A percentile compares a stretch with the other conserved stretches of the same genome.
These are phyloP conservation scores for Nyctibius bracteatus DNA, from an alignment of 2,113 vertebrate genomes.

Conservation along the genomic window DNA sequence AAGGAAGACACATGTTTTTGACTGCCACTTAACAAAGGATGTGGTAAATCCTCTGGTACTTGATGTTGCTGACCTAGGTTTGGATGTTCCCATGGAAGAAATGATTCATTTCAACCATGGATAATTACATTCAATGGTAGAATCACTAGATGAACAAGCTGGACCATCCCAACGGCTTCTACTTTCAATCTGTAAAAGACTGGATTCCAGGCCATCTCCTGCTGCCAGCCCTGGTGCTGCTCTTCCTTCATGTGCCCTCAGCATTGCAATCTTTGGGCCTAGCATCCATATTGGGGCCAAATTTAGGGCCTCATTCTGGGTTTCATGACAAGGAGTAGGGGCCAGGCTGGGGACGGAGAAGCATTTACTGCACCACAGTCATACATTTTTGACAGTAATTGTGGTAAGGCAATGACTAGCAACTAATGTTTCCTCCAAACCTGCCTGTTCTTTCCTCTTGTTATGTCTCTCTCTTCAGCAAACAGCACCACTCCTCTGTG, in stretches of 20 bases:
- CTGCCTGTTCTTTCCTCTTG: neutral
- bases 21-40: neutral
- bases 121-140: neutral
- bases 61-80: neutral
- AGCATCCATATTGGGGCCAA: neutral
- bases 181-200: neutral
- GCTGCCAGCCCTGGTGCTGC: neutral
- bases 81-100: neutral
- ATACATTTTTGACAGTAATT: neutral
- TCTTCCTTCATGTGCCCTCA: neutral
- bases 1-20: neutral
- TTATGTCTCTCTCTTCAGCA: neutral
- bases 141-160: neutral
- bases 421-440: neutral
- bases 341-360: neutral
- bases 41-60: neutral
- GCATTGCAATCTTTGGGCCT: neutral
- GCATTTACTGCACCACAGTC: neutral
- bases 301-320: neutral
- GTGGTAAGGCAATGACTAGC: neutral
- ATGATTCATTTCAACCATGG: neutral
- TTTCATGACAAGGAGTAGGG: neutral
- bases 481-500: neutral
- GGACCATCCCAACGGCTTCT: neutral
- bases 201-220: neutral